Conservation (phyloP, 1,140 invertebrate genomes). For the Daktulosphaira vitifoliae region DNA sequence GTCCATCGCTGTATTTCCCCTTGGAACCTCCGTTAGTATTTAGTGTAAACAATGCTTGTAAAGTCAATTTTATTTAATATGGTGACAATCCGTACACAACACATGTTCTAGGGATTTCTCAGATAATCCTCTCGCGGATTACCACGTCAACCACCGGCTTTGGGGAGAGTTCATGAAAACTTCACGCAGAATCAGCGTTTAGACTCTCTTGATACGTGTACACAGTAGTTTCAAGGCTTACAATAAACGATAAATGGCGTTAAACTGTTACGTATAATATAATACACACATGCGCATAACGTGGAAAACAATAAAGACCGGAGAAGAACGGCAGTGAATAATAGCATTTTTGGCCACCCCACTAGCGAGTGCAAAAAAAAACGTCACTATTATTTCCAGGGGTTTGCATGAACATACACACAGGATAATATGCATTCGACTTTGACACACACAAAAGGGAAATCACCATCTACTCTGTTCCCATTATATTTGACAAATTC, state of each 20-base stretch:
- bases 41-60: no score
- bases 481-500: slow-evolving; percentile 23
- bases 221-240: no score
- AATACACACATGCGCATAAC: not conserved
- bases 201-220: not conserved
- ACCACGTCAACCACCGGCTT: no score
- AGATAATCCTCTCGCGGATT: no score
- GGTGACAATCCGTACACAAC: no score
- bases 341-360: slow-evolving; percentile 19
- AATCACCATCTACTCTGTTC: slow-evolving; percentile 16
- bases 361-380: slow-evolving; percentile 3
- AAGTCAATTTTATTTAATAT: no score
- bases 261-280: slow-evolving; percentile 5
- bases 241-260: slow-evolving; percentile 7
- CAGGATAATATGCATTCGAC: slow-evolving; percentile 18
- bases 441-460: slow-evolving; percentile 23
- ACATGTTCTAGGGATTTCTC: no score
- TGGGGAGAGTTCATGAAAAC: slow-evolving; percentile 14
- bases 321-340: not conserved
- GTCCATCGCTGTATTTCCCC: no score
- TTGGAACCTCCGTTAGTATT: no score
- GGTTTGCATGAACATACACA: not conserved
- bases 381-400: slow-evolving; percentile 28
- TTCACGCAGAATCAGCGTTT: not conserved
- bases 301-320: slow-evolving; percentile 1